Evolutionary conservation across 2,888 invertebrate species (phyloP).

Genomic region (Chrysina gloriosa): DNA sequence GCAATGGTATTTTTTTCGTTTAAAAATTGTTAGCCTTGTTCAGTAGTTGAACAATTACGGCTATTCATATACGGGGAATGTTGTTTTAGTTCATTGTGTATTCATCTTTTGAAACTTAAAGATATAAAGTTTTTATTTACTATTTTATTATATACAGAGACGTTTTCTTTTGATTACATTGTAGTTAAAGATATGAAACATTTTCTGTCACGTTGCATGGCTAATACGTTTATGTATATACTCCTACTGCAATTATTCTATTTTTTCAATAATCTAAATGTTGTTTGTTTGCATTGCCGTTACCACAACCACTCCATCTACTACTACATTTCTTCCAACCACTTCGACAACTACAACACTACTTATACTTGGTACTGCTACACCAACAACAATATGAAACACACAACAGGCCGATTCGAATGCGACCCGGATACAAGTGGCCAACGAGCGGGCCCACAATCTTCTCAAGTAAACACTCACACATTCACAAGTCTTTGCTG

Average conservation of each 20-base stretch:
- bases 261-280: slow-evolving; percentile 60
- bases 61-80: no score
- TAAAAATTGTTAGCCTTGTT: no score
- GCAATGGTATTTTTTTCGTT: no score
- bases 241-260: slow-evolving; percentile 14
- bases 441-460: slow-evolving; percentile 97
- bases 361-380: slow-evolving; percentile 41
- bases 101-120: no score
- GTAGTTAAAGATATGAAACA: no score
- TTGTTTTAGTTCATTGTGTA: no score
- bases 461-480: slow-evolving; percentile 82
- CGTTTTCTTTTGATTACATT: no score
- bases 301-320: slow-evolving; percentile 54
- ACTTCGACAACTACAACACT: slow-evolving; percentile 46
- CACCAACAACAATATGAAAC: slow-evolving; percentile 44
- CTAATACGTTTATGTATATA: not conserved
- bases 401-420: slow-evolving; percentile 84
- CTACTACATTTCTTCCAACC: slow-evolving; percentile 48
- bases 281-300: slow-evolving; percentile 63
- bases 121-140: no score
- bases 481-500: slow-evolving; percentile 41
- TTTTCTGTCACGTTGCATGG: not conserved
- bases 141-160: no score
- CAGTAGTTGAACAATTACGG: no score
- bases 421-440: slow-evolving; percentile 95